Evolutionary conservation across 2,113 vertebrate species (phyloP), one percentile per base, ranked within the genome.

Genomic region (Rhegmatorhina hoffmannsi): DNA sequence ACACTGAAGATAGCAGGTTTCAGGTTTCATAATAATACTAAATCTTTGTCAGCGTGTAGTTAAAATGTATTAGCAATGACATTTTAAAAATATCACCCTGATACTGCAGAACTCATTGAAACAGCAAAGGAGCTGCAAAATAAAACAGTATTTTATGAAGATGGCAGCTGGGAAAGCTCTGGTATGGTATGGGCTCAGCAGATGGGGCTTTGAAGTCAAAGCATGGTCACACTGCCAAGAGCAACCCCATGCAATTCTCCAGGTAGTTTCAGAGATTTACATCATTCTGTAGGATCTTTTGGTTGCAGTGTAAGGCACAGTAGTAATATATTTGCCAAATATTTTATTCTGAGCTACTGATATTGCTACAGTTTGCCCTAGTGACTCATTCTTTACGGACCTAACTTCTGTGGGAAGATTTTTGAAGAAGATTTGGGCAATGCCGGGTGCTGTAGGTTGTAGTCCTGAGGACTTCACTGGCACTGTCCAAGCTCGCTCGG

Each of bases 141-240:
- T 34, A 50, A 66, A 74, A 17, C 10, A 23, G 1, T 31, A 52
- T 52, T 44, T 43, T 60, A 20, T 2, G 59, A 36, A 80, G 56
- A 4, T 23, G 83, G 60, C 50, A 70, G 59, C 23, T 36, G 16
- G 69, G 44, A 70, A 82, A 56, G 59, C 56, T 59, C 24, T 76
- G 89, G 84, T 67, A 2, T 14, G 5, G 36, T 14, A 16, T 28
- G n/a, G 58, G 67, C 83, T 38, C 95, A 94, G 89, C 85, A 90
- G 87, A 80, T 90, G 93, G 87, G 63, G 90, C 95, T 90, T 92
- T 81, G 23, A 87, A 94, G 67, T 88, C 76, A 70, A 28, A 19
- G 33, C 1, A 0, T 10, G 49, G 31, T 50, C 72, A 19, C 21
- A 0, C 66, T 76, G 55, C 55, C 74, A 18, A 66, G 40, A 62